phyloP scores from a whole-genome alignment of 2,797 vertebrate genomes.

The Masticophis lateralis region DNA sequence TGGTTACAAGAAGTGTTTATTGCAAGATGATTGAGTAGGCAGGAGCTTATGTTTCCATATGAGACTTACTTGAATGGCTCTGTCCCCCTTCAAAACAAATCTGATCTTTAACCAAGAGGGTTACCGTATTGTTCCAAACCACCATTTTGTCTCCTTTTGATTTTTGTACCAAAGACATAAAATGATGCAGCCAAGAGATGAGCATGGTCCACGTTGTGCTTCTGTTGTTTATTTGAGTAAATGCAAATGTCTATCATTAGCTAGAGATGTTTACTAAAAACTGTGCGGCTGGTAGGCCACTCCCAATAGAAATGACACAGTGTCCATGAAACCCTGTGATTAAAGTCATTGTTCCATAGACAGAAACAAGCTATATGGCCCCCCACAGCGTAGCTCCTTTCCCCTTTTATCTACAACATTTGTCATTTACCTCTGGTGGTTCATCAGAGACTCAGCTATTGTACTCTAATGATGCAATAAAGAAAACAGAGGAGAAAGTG shows the following conservation, averaged over 20 bases:
- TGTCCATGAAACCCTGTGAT: constrained; percentile 25
- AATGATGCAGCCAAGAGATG: neutral
- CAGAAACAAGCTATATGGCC: constrained; percentile 1
- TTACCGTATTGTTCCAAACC: neutral
- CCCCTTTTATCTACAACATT: neutral
- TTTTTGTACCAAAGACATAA: neutral
- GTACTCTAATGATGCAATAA: neutral
- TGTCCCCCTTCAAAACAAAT: neutral
- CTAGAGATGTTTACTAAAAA: constrained; percentile 31
- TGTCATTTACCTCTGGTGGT: neutral
- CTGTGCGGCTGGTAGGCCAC: neutral
- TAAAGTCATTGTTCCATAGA: constrained; percentile 26
- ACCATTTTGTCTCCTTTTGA: neutral
- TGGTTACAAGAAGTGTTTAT: neutral
- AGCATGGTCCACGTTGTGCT: constrained; percentile 14
- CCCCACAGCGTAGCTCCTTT: neutral
- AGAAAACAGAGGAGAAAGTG: neutral
- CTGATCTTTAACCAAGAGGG: neutral
- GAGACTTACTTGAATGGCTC: neutral
- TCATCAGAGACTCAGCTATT: neutral
- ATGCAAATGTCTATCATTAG: constrained; percentile 21
- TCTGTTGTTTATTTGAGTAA: constrained; percentile 29
- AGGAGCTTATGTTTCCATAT: neutral
- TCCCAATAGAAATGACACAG: constrained; percentile 18
- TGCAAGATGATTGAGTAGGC: neutral